These are phyloP conservation scores for Porites australiensis DNA, from an alignment of 64 coral and sea anemone species.

Conservation along the genomic window DNA sequence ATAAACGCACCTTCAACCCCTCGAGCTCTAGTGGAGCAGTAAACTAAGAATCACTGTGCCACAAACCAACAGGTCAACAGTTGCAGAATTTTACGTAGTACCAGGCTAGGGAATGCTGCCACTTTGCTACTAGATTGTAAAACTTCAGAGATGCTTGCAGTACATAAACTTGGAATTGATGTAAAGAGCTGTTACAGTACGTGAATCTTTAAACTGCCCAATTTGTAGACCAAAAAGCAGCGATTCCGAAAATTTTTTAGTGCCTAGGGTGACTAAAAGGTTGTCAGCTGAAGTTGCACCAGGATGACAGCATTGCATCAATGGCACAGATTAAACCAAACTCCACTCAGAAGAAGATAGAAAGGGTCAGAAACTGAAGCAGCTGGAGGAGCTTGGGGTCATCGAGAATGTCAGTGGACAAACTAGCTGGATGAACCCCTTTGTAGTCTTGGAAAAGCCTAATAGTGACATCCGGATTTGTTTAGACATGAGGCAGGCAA, in stretches of 20 bases:
- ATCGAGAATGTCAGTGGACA: conserved; percentile 15
- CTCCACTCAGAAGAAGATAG: conserved; percentile 33
- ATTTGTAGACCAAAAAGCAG: conserved; percentile 14
- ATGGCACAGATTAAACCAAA: conserved; percentile 1
- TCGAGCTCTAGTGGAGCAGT: conserved; percentile 39
- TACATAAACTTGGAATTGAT: conserved; percentile 6
- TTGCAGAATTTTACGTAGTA: conserved; percentile 44
- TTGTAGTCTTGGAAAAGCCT: conserved; percentile 17
- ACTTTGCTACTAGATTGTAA: conserved; percentile 29
- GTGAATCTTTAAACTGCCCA: background rate
- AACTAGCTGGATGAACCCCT: conserved; percentile 28
- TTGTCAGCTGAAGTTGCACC: conserved; percentile 41
- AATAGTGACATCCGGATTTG: conserved; percentile 2
- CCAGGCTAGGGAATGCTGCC: conserved; percentile 20
- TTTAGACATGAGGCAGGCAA: conserved; percentile 32
- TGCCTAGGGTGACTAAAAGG: conserved; percentile 48
- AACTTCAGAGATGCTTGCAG: background rate
- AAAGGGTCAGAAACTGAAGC: conserved; percentile 27
- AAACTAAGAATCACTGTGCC: background rate
- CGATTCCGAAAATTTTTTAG: conserved; percentile 36
- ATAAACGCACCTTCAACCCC: conserved; percentile 5
- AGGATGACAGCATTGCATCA: background rate
- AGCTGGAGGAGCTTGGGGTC: conserved; percentile 24
- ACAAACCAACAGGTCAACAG: conserved; percentile 6
- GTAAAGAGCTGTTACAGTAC: conserved; percentile 10